Base-by-base conservation (phyloP, 2,888 invertebrate species). In the Melinaea menophilus region DNA sequence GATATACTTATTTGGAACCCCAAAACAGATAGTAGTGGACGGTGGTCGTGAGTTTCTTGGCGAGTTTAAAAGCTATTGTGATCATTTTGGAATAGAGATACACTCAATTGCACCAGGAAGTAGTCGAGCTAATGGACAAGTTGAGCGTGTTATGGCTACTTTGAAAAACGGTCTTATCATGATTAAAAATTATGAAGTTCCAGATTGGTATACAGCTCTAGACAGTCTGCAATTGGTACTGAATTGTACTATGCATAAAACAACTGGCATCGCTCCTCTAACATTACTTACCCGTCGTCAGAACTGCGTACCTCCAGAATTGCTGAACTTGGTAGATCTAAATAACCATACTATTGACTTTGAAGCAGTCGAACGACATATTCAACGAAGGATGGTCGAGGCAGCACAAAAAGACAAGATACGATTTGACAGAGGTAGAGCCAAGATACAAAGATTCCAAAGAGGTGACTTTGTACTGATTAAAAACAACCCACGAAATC, bases 81-180 rank as follows among this genome's bases (percentile, higher is more conserved):
- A 70, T 5, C 4, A 37, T 3, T 64, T 55, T 47, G 67, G 66
- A 12, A 69, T 72, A 1, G 37, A 66, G 5, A 7, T 69, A 5
- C 65, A 65, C 33, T 41, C 58, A 7, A 71, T 69, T 58, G 64
- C 70, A 9, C 65, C 68, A 61, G 69, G 69, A 58, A 64, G 65
- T n/a, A 71, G 70, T 63, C 66, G 71, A 65, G 69, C 70, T 2
- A 71, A 72, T 57, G 71, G 72, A 2, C 72, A 72, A 55, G 70
- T 69, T 1, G 71, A 71, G 48, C 34, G 63, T 1, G 31, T 71
- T 1, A 66, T 69, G 63, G 58, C 47, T 5, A 64, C 65, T 0
- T 34, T 71, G 4, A 71, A 72, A 51, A 70, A 70, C 46, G 69
- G 61, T 0, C 46, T 69, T 0, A 64, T 56, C 4, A 72, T 73